These are phyloP conservation scores for Frieseomelitta varia DNA, from an alignment of 1,140 invertebrate species.

Conservation along the genomic window DNA sequence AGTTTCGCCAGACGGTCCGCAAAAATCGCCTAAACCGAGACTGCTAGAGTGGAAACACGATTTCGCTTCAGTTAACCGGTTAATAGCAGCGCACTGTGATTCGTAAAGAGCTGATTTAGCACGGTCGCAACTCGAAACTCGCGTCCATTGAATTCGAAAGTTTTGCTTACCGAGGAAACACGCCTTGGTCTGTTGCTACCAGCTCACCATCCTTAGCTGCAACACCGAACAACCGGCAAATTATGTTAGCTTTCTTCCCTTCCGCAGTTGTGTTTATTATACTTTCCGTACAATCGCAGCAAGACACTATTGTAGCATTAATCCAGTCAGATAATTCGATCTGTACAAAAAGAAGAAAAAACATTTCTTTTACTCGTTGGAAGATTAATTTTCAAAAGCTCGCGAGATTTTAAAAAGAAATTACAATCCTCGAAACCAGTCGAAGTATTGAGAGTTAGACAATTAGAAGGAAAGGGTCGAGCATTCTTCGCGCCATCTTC, in stretches of 20 bases:
- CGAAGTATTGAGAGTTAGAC: no score
- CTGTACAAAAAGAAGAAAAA: no score
- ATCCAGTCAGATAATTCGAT: no score
- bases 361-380: no score
- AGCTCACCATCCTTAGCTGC: not conserved
- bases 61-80: conserved; percentile 22
- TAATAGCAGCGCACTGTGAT: conserved; percentile 20
- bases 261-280: no score
- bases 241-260: not conserved
- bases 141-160: conserved; percentile 31
- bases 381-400: no score
- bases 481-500: no score
- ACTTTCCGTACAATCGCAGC: no score
- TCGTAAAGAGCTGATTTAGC: conserved; percentile 41
- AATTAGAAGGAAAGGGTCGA: no score
- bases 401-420: no score
- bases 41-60: not conserved
- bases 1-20: not conserved
- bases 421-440: no score
- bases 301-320: no score
- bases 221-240: not conserved
- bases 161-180: conserved; percentile 25
- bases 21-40: conserved; percentile 15
- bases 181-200: conserved; percentile 1
- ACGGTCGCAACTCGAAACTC: not conserved